phyloP scores from a whole-genome alignment of 2,888 invertebrate species.

The Gymnoscelis rufifasciata region DNA sequence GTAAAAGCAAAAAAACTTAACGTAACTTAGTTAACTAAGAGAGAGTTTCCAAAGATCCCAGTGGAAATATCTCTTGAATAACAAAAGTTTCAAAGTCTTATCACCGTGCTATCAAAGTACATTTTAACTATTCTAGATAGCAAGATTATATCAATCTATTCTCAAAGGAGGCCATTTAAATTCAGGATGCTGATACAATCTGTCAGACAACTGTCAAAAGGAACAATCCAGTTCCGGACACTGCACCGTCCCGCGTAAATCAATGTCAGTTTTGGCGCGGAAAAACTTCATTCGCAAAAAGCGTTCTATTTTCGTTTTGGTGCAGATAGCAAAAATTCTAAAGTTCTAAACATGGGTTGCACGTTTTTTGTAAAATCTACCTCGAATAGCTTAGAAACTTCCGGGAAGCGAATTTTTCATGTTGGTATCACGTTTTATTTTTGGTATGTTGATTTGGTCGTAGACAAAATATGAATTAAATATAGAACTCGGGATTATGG shows the following conservation, averaged over 20 bases:
- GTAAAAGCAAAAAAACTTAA: too few species aligned
- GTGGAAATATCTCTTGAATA: too few species aligned
- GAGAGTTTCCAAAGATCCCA: too few species aligned
- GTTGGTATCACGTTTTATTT: conserved; percentile 14
- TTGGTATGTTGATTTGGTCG: conserved; percentile 15
- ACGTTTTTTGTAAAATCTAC: too few species aligned
- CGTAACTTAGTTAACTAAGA: too few species aligned
- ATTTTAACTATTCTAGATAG: too few species aligned
- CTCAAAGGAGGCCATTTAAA: not conserved
- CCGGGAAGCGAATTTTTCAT: conserved; percentile 12
- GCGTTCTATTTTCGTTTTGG: not conserved
- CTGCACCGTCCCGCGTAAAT: conserved; percentile 9
- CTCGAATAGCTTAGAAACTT: conserved; percentile 9
- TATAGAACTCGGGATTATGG: conserved; percentile 23
- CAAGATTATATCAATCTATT: not conserved
- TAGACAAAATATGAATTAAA: conserved; percentile 30
- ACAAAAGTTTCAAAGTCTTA: too few species aligned
- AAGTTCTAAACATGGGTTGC: too few species aligned
- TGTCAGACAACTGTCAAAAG: conserved; percentile 6
- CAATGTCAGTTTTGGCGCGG: conserved; percentile 18
- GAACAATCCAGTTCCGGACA: not conserved
- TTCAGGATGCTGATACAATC: not conserved
- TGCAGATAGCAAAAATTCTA: too few species aligned
- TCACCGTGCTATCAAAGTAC: too few species aligned
- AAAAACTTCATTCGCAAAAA: conserved; percentile 12